Evolutionary conservation across 2,797 vertebrate genomes (phyloP).

Genomic region (Platyrinchus mystaceus): DNA sequence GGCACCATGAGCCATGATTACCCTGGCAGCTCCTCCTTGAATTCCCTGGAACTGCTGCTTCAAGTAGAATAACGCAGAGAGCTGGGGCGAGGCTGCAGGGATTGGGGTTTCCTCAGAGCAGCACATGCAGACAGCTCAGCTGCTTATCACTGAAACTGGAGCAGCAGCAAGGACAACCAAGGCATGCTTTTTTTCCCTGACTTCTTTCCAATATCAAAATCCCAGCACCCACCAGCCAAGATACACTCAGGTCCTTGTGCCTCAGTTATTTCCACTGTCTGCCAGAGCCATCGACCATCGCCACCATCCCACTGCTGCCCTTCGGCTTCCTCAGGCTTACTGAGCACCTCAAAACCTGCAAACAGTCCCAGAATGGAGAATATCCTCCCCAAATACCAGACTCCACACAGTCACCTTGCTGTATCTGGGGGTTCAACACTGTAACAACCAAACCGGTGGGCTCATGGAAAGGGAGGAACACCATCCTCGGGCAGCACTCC

Average conservation of each 20-base stretch:
- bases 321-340: background rate
- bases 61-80: background rate
- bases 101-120: background rate
- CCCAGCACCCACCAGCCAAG: background rate
- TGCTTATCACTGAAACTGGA: background rate
- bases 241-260: background rate
- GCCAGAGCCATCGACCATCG: background rate
- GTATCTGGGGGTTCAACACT: background rate
- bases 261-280: background rate
- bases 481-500: background rate
- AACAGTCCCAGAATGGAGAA: background rate
- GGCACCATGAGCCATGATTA: background rate
- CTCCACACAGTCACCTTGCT: background rate
- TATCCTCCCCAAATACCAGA: background rate
- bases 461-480: background rate
- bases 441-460: accelerated
- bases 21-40: background rate
- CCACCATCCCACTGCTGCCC: background rate
- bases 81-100: background rate
- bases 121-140: background rate
- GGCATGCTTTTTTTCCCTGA: background rate
- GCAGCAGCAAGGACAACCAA: background rate
- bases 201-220: background rate
- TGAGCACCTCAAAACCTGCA: background rate
- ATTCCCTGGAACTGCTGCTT: background rate